Evolutionary conservation across 1,140 invertebrate genomes (phyloP).

Genomic region (Drosophila chauvacae): DNA sequence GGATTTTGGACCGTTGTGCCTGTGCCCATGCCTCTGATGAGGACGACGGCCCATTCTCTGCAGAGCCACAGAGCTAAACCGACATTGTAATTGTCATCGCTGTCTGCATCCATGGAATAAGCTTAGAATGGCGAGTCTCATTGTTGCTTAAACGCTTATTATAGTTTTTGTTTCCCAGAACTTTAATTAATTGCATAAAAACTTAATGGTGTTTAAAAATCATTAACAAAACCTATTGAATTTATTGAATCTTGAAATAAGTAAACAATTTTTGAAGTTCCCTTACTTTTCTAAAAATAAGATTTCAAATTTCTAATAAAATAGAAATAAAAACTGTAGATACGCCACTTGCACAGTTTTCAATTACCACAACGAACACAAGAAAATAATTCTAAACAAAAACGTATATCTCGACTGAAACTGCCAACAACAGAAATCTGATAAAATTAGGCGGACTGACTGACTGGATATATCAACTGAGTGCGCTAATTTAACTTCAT

Average conservation of each 20-base stretch:
- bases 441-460: constrained; percentile 18
- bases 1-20: neutral
- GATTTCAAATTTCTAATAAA: neutral
- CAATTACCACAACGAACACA: neutral
- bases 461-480: constrained; percentile 18
- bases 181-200: constrained; percentile 48
- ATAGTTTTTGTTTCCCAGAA: constrained; percentile 48
- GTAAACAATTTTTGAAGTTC: neutral
- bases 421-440: constrained; percentile 16
- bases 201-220: neutral
- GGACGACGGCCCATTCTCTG: constrained; percentile 55
- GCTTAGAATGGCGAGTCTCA: constrained; percentile 47
- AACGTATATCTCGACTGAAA: neutral
- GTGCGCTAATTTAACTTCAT: constrained; percentile 69
- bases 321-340: neutral
- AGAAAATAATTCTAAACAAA: neutral
- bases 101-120: constrained; percentile 35
- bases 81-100: constrained; percentile 70
- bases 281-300: neutral
- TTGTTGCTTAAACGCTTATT: constrained; percentile 72
- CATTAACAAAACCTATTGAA: neutral
- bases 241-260: neutral
- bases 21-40: constrained; percentile 26
- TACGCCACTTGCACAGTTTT: neutral
- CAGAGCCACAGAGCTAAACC: constrained; percentile 52